Evolutionary conservation across 2,888 invertebrate species (phyloP).

Genomic region (Schizotus pectinicornis): DNA sequence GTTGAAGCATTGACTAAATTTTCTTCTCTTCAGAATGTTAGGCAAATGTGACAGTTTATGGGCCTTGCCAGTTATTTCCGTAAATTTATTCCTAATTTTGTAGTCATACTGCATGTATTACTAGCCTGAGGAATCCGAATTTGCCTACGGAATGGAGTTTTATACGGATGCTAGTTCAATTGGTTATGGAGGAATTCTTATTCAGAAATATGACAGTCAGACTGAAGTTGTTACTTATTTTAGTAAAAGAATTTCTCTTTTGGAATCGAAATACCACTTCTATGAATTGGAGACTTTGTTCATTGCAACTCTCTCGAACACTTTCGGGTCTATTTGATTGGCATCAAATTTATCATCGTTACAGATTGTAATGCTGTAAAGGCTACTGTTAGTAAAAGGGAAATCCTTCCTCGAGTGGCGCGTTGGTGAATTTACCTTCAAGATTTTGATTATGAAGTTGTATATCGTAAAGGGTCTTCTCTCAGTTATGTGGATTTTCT

Average conservation of each 20-base stretch:
- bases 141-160: slow-evolving; percentile 32
- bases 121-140: slow-evolving; percentile 10
- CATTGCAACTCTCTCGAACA: slow-evolving; percentile 36
- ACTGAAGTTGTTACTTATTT: slow-evolving; percentile 36
- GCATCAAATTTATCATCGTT: slow-evolving; percentile 36
- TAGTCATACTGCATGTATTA: slow-evolving; percentile 32
- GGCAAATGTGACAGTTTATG: slow-evolving; percentile 38
- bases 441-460: slow-evolving; percentile 19
- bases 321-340: slow-evolving; percentile 40
- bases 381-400: slow-evolving; percentile 34
- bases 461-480: slow-evolving; percentile 15
- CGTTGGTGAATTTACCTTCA: slow-evolving; percentile 25
- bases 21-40: slow-evolving; percentile 11
- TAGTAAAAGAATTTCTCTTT: slow-evolving; percentile 33
- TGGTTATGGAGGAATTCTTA: slow-evolving; percentile 42
- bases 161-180: slow-evolving; percentile 43
- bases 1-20: slow-evolving; percentile 3
- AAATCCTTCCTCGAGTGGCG: too few species aligned
- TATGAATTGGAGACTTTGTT: slow-evolving; percentile 46
- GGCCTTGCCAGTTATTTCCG: slow-evolving; percentile 42
- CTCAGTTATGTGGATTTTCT: slow-evolving; percentile 24
- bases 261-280: slow-evolving; percentile 40
- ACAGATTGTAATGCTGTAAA: slow-evolving; percentile 48
- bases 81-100: slow-evolving; percentile 38
- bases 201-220: slow-evolving; percentile 37